Conservation (phyloP, 1,140 invertebrate genomes). For the Lepeophtheirus salmonis region DNA sequence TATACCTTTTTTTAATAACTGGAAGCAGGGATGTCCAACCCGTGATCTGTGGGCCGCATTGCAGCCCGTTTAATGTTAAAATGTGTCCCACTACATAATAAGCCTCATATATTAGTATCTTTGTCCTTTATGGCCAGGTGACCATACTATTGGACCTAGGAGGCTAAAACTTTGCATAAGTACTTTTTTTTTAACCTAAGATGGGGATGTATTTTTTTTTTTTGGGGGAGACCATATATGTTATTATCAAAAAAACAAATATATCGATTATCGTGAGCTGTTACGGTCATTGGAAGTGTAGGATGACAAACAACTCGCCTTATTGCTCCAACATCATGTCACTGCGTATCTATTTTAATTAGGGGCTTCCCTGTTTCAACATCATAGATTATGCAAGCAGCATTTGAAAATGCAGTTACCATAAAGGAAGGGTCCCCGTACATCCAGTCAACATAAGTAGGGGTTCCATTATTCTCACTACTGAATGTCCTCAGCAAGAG, state of each 20-base stretch:
- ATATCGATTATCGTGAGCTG: constrained; percentile 90
- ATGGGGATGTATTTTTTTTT: too few relatives aligned
- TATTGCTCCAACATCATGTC: constrained; percentile 38
- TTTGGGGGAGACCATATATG: constrained; percentile 81
- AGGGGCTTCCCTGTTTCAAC: constrained; percentile 66
- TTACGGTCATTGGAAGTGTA: constrained; percentile 79
- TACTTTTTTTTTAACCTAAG: too few relatives aligned
- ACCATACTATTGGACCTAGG: too few relatives aligned
- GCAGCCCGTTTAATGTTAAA: too few relatives aligned
- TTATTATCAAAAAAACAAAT: constrained; percentile 96
- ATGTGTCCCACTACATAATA: too few relatives aligned
- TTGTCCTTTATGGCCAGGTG: too few relatives aligned
- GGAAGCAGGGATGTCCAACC: too few relatives aligned
- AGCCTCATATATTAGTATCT: too few relatives aligned
- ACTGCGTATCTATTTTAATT: constrained; percentile 46
- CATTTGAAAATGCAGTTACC: constrained; percentile 74
- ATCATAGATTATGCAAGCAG: constrained; percentile 72
- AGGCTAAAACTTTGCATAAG: too few relatives aligned
- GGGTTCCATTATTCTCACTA: constrained; percentile 31
- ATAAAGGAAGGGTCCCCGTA: constrained; percentile 74
- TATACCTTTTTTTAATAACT: too few relatives aligned
- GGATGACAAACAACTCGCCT: constrained; percentile 86
- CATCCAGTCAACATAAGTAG: constrained; percentile 86
- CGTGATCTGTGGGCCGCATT: too few relatives aligned
- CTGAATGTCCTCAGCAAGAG: constrained; percentile 6